Evolutionary conservation across 1,140 invertebrate genomes (phyloP).

Genomic region (Drosophila pallidifrons): DNA sequence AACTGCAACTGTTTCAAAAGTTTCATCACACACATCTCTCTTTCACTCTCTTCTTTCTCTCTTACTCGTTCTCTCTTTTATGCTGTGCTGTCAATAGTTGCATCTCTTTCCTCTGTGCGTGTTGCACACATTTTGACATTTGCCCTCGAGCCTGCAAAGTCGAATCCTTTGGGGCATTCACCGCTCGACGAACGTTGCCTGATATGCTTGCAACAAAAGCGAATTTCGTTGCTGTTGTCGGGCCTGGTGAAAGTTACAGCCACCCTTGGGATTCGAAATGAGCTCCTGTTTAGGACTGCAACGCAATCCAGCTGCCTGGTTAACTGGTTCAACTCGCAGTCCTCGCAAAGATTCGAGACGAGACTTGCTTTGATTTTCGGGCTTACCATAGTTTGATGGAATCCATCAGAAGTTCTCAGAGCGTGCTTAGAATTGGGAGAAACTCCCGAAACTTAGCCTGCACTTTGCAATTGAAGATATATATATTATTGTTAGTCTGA

Average conservation of each 20-base stretch:
- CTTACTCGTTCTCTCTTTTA: neutral
- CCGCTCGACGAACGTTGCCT: conserved; percentile 69
- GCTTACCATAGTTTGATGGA: neutral
- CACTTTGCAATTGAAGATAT: too few relatives aligned
- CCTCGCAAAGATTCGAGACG: neutral
- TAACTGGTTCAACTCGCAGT: conserved; percentile 15
- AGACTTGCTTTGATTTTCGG: conserved; percentile 1
- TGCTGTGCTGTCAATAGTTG: neutral
- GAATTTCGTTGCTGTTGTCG: conserved; percentile 12
- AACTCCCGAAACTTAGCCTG: too few relatives aligned
- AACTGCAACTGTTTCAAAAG: conserved; percentile 80
- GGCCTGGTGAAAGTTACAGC: conserved; percentile 41
- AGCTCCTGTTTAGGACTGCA: conserved; percentile 21
- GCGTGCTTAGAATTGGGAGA: too few relatives aligned
- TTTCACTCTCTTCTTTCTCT: conserved; percentile 5
- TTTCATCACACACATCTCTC: conserved; percentile 36
- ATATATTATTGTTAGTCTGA: too few relatives aligned
- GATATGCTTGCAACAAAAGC: conserved; percentile 66
- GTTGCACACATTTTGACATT: conserved; percentile 47
- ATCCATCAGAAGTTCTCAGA: neutral
- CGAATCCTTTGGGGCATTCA: conserved; percentile 57
- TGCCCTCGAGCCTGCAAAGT: conserved; percentile 43
- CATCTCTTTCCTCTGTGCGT: conserved; percentile 21
- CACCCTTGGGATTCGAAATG: conserved; percentile 28
- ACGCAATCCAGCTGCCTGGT: conserved; percentile 20